Base-by-base conservation (phyloP, 1,140 invertebrate genomes). In the Acromyrmex charruanus region DNA sequence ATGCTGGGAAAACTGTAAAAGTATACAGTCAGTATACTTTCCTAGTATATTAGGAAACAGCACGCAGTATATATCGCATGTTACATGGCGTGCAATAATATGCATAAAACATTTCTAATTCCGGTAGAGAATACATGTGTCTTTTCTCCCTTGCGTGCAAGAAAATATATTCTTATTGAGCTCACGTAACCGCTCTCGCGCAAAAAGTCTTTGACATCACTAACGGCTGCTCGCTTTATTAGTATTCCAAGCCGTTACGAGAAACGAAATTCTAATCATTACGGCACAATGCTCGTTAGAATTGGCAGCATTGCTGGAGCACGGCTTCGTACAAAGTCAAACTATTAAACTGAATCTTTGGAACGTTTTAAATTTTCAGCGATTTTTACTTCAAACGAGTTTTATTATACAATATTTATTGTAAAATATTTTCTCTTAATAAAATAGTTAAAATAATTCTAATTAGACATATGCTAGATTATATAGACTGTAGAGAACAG, bases 171-270 rank as follows among this genome's bases (percentile, higher is more conserved):
- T 81, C 77, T 81, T 81, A 89, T 89, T 89, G 88, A 65, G n/a
- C 69, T 89, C 89, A 89, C 88, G 89, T 87, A 75, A 53, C 35
- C 35, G 44, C 31, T 80, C 59, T 49, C 28, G 68, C 69, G 66
- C 74, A 89, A 90, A 90, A 89, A 82, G 72, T 77, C 84, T 69
- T 90, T 89, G 89, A 89, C 88, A 77, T 89, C 69, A 68, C 85
- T 90, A 90, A 89, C 71, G 85, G 74, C n/a, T 85, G 65, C 31
- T 69, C 66, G 39, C 25, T 77, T 74, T 84, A 90, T 90, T 74
- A 90, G 89, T 90, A 90, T 89, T 90, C 89, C 58, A 81, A 81
- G 35, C 53, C 71, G 35, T 74, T 51, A 10, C 77, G 53, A 16
- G 77, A 89, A 63, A 88, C 68, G 77, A 58, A 44, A 77, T 58